Percentiles rank a stretch among this genome's conserved stretches.
phyloP scores from a whole-genome alignment of 2,113 vertebrate genomes.

The Delphinus delphis region DNA sequence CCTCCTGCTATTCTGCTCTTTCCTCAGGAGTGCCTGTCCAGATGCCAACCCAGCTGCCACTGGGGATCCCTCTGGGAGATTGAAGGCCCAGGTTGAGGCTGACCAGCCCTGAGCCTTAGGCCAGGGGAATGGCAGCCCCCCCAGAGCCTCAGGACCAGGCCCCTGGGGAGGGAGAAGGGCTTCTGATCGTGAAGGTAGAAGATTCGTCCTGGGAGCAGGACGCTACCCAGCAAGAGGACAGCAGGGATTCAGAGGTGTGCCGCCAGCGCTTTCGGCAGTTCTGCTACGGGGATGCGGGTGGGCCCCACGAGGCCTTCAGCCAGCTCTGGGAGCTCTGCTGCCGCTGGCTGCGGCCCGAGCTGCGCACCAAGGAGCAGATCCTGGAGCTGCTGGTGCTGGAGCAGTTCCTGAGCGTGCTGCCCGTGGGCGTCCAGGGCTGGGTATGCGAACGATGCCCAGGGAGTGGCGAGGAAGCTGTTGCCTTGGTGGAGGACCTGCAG shows the following conservation, averaged over 20 bases:
- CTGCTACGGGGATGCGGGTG: slow-evolving; percentile 50
- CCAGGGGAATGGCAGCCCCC: slow-evolving; percentile 46
- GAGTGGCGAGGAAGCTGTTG: slow-evolving; percentile 74
- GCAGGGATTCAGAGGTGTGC: slow-evolving; percentile 54
- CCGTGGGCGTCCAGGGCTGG: slow-evolving; percentile 28
- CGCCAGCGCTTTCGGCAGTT: slow-evolving; percentile 77
- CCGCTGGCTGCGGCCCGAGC: slow-evolving; percentile 76
- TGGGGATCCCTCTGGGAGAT: slow-evolving; percentile 31
- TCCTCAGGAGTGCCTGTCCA: slow-evolving; percentile 45
- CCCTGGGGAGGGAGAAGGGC: slow-evolving; percentile 57
- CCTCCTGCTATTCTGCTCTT: slow-evolving; percentile 22
- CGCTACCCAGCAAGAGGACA: slow-evolving; percentile 50
- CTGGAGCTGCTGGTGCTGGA: slow-evolving; percentile 79
- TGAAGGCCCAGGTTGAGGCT: slow-evolving; percentile 21
- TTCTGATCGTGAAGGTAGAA: slow-evolving; percentile 73
- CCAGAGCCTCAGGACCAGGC: slow-evolving; percentile 34
- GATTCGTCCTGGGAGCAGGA: slow-evolving; percentile 77
- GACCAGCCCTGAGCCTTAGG: slow-evolving; percentile 32
- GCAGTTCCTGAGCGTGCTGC: slow-evolving; percentile 77
- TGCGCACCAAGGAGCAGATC: slow-evolving; percentile 79
- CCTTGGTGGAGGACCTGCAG: slow-evolving; percentile 74
- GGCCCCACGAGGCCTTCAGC: slow-evolving; percentile 79
- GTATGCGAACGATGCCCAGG: slow-evolving; percentile 56
- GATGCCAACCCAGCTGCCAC: slow-evolving; percentile 28
- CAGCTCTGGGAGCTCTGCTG: slow-evolving; percentile 81